Evolutionary conservation across 2,888 invertebrate species (phyloP).

Genomic region (Agrochola macilenta): DNA sequence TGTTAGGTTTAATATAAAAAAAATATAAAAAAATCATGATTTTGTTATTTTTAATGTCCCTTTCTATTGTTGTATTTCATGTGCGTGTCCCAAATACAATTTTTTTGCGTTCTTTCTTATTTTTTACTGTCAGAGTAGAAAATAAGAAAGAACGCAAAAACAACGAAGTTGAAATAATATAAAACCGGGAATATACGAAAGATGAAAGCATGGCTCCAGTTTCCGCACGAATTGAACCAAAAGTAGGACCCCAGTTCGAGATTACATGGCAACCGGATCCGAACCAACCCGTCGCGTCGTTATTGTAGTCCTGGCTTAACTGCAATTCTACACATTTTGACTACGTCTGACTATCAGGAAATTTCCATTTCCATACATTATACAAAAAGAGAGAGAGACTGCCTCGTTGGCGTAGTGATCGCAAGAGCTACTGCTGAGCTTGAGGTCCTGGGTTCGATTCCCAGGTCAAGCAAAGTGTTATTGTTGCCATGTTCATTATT

Average conservation of each 20-base stretch:
- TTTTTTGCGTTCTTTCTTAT: too few species aligned
- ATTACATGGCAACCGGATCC: not conserved
- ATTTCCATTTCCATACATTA: not conserved
- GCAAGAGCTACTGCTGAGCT: not conserved
- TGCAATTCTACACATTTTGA: not conserved
- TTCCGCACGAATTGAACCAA: not conserved
- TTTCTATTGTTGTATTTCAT: too few species aligned
- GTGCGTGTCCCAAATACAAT: too few species aligned
- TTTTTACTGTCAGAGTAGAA: not conserved
- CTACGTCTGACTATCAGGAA: too few species aligned
- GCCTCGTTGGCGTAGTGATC: not conserved
- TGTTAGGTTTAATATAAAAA: too few species aligned
- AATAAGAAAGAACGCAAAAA: too few species aligned
- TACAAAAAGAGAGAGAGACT: not conserved
- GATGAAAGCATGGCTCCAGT: not conserved
- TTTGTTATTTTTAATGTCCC: too few species aligned
- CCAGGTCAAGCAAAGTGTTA: not conserved
- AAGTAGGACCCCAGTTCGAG: not conserved
- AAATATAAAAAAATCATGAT: too few species aligned
- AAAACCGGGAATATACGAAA: not conserved
- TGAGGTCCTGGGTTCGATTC: too few species aligned
- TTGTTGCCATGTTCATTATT: not conserved
- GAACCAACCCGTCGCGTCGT: not conserved
- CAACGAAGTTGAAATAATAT: not conserved
- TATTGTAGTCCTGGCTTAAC: constrained; percentile 12